phyloP scores from a whole-genome alignment of 2,888 invertebrate species.

The Auanema freiburgensis region DNA sequence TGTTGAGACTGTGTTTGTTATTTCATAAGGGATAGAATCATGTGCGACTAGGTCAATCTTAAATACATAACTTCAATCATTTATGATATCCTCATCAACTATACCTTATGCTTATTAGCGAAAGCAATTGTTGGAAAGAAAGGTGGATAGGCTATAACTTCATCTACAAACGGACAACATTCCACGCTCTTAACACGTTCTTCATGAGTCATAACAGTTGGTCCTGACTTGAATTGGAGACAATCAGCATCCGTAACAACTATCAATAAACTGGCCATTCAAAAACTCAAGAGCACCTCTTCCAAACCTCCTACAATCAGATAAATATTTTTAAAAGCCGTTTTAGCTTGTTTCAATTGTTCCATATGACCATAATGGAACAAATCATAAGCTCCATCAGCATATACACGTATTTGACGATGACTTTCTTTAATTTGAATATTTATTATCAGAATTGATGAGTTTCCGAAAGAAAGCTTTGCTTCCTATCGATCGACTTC shows the following conservation, averaged over 20 bases:
- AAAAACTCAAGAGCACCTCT: background rate
- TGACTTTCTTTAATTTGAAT: slow-evolving; percentile 60
- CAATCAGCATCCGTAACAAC: slow-evolving; percentile 39
- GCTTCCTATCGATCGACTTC: too few species aligned
- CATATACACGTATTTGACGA: slow-evolving; percentile 87
- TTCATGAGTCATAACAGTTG: slow-evolving; percentile 26
- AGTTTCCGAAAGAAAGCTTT: too few species aligned
- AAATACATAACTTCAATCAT: slow-evolving; percentile 6
- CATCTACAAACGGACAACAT: slow-evolving; percentile 75
- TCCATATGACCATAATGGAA: slow-evolving; percentile 97
- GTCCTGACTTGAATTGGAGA: slow-evolving; percentile 26
- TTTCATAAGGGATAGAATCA: slow-evolving; percentile 32
- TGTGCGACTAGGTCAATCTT: slow-evolving; percentile 33
- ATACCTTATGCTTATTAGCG: slow-evolving; percentile 80
- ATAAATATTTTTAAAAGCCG: slow-evolving; percentile 86
- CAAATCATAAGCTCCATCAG: slow-evolving; percentile 97
- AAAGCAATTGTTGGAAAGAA: slow-evolving; percentile 89
- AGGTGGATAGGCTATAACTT: slow-evolving; percentile 87
- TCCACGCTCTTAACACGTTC: slow-evolving; percentile 18
- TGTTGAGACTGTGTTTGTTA: slow-evolving; percentile 11
- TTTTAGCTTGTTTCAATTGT: slow-evolving; percentile 85
- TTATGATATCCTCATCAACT: background rate
- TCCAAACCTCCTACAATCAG: slow-evolving; percentile 89
- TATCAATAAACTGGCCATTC: slow-evolving; percentile 15
- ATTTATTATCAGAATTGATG: too few species aligned